Percentiles rank a stretch among this genome's conserved stretches.
phyloP scores from a whole-genome alignment of 2,797 vertebrate species.

The Cryptoblepharus egeriae region DNA sequence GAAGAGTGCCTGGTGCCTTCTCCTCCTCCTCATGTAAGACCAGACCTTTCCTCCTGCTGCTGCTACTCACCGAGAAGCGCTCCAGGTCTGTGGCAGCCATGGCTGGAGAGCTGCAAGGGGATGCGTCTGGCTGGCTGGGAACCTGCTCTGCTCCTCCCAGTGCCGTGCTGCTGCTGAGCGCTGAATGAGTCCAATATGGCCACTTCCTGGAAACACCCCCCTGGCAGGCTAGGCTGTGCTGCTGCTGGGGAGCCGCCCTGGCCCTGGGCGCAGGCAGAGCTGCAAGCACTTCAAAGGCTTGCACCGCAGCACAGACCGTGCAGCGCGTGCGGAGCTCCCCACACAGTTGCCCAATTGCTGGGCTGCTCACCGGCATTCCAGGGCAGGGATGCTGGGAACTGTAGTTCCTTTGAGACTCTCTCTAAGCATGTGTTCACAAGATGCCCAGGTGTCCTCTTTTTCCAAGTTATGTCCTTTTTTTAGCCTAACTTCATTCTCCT shows the following conservation, averaged over 20 bases:
- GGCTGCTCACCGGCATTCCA: slow-evolving; percentile 25
- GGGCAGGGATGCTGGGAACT: slow-evolving; percentile 63
- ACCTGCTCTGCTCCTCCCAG: slow-evolving; percentile 71
- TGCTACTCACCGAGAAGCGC: slow-evolving; percentile 74
- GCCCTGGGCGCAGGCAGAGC: slow-evolving; percentile 15
- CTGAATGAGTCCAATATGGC: slow-evolving; percentile 87
- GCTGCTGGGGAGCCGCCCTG: slow-evolving; percentile 50
- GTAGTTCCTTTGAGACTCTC: no score
- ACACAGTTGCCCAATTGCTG: neutral
- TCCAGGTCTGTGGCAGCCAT: slow-evolving; percentile 75
- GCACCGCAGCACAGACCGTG: neutral
- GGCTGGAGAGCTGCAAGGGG: slow-evolving; percentile 1
- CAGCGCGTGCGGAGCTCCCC: neutral
- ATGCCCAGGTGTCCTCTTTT: no score
- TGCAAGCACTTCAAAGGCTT: neutral
- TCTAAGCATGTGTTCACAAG: no score
- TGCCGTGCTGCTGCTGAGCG: slow-evolving; percentile 74
- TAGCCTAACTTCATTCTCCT: no score
- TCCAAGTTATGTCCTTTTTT: no score
- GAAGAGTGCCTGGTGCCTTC: neutral
- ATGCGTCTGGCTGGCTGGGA: neutral
- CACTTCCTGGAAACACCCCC: slow-evolving; percentile 86
- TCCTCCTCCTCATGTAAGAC: neutral
- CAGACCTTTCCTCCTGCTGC: slow-evolving; percentile 32
- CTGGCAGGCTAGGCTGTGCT: slow-evolving; percentile 63